Conservation (phyloP, 2,888 invertebrate species). For the Phortica okadai region DNA sequence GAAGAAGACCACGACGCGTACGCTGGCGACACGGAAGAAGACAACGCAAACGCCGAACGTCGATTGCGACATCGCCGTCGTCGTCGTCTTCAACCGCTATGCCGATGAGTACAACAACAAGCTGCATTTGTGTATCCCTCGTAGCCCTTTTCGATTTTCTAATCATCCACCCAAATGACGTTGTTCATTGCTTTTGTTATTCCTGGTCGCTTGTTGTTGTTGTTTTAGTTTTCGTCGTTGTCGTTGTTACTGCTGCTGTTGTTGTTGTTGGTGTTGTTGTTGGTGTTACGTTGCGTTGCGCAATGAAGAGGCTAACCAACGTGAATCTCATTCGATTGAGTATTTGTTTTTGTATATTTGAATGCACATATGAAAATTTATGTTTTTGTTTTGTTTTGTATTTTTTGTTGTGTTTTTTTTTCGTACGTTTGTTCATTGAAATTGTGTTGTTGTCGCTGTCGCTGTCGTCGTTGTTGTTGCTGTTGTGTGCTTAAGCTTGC, state of each 20-base stretch:
- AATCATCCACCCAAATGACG: too few relatives aligned
- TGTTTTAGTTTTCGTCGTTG: neutral
- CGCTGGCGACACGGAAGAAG: neutral
- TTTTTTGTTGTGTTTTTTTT: neutral
- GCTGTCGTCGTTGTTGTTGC: conserved; percentile 6
- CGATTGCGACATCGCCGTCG: conserved; percentile 38
- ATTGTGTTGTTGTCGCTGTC: neutral
- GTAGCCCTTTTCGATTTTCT: neutral
- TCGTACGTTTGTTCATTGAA: neutral
- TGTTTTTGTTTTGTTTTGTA: conserved; percentile 2
- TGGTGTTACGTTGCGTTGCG: conserved; percentile 5
- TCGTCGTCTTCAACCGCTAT: conserved; percentile 27
- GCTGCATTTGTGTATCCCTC: neutral
- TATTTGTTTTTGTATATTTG: conserved; percentile 3
- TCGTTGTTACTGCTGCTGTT: neutral
- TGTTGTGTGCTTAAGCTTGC: conserved; percentile 8
- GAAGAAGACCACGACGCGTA: too few relatives aligned
- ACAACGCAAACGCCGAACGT: conserved; percentile 43
- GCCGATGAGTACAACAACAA: neutral
- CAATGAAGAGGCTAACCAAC: conserved; percentile 1
- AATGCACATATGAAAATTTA: neutral
- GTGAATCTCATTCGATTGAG: conserved; percentile 12
- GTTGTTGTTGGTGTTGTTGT: conserved; percentile 1
- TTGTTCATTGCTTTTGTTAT: too few relatives aligned
- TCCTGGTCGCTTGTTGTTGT: neutral